Base-by-base conservation (phyloP, 2,113 vertebrate species). In the Mustela nigripes region DNA sequence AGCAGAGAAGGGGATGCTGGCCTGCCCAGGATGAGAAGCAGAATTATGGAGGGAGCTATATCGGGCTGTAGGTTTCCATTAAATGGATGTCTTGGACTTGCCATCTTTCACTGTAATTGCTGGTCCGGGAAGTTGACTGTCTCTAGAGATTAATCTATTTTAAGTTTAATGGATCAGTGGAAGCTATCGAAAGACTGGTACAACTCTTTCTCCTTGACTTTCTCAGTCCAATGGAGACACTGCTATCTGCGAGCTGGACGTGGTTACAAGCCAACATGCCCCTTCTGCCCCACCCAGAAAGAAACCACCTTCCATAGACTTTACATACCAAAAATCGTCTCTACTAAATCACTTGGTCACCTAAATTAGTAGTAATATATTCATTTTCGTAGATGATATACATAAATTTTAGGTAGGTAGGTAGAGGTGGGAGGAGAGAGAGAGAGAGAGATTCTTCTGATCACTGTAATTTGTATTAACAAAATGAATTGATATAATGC, bases 131-230 rank as follows among this genome's bases (percentile, higher is more conserved):
- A 99, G 98, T 83, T 98, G 97, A 98, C 96, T 98, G 97, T 98
- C 98, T 98, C 98, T 96, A 79, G 97, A 98, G 98, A 98, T 97
- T 98, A 98, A 99, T 99, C 98, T 98, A 98, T 99, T 99, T 99
- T 98, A 98, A 98, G 98, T 98, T 98, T 98, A 99, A 98, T 98
- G 98, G 98, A 98, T 98, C 94, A 89, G 92, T 89, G 89, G 89
- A 98, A 98, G 97, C 97, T 98, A 98, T 98, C 98, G 98, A 98
- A 98, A 98, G 97, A 97, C 97, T 94, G 96, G 93, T 92, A 94
- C 96, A 97, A 98, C 94, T 97, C 96, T 97, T 98, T 97, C 95
- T 91, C 97, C 85, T 98, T 98, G 98, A 97, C 83, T 98, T 98
- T 91, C 97, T 95, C 96, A 96, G 95, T 95, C 96, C 79, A 95